Evolutionary conservation across 2,888 invertebrate species (phyloP), one percentile per base, ranked within the genome.

Genomic region (Bibio marci): DNA sequence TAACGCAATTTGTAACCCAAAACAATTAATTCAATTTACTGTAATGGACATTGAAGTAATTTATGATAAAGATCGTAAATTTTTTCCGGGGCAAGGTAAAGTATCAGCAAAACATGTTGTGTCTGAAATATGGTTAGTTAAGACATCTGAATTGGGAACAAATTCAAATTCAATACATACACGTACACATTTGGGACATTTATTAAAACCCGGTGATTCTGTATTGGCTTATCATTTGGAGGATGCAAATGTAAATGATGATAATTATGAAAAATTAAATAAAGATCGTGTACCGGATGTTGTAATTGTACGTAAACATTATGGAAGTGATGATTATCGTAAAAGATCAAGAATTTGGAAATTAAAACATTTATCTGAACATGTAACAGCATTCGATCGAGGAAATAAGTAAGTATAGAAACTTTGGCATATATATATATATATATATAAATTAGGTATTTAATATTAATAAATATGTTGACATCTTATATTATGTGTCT

Each of bases 121-220:
- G 37, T 82, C 91, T 5, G 95, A 98, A 59, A 80, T 86, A 25
- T 99, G 92, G 90, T 73, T 98, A 2, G 85, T 91, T 1, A 80
- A 78, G 55, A 74, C 87, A 14, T 80, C 80, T 40, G 87, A 90
- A 50, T 63, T 91, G 37, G 97, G 95, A 1, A 64, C 78, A 2
- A 80, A 76, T 44, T 79, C 83, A 32, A 83, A 76, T 49, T 75
- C 80, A 1, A 74, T 83, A 46, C 92, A 92, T 55, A 77, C 87
- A 7, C 74, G 82, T 46, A 90, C 94, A 2, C 98, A 99, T 66
- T 66, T 99, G 35, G 98, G 98, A 0, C 87, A 92, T 57, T 61
- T 97, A 45, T 66, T 99, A 34, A 83, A 83, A 54, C 80, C 85
- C 32, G 97, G 97, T 7, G 98, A 98, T 59, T 77, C 82, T 2